phyloP scores from a whole-genome alignment of 2,113 vertebrate species.

The Lathamus discolor region DNA sequence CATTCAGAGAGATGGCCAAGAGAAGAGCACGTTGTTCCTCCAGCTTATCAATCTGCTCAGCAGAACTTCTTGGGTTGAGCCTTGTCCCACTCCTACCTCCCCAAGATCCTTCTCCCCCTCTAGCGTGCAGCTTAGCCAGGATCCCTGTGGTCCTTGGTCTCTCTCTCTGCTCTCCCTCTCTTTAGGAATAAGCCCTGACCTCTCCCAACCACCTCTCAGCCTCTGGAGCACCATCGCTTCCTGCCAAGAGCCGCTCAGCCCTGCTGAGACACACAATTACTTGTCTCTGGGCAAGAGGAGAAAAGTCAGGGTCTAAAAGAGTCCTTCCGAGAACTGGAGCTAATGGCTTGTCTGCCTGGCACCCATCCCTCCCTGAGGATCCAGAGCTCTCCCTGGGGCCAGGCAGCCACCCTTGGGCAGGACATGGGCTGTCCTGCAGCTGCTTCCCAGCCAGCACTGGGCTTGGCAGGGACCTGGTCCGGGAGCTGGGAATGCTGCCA shows the following conservation, averaged over 20 bases:
- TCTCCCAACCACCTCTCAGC: conserved; percentile 14
- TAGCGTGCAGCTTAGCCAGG: not conserved
- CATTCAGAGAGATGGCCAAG: not conserved
- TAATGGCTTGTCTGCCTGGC: conserved; percentile 49
- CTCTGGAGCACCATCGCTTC: not conserved
- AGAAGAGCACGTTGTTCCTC: not conserved
- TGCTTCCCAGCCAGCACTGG: not conserved
- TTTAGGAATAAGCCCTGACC: conserved; percentile 6
- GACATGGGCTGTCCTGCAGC: not conserved
- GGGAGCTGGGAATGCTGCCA: not conserved
- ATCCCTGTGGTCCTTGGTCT: not conserved
- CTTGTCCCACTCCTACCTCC: not conserved
- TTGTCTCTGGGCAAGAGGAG: conserved; percentile 46
- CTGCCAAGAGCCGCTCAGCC: conserved; percentile 42
- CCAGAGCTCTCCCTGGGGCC: not conserved
- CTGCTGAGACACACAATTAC: conserved; percentile 30
- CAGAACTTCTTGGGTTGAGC: not conserved
- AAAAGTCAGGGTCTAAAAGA: conserved; percentile 50
- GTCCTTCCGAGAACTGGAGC: conserved; percentile 26
- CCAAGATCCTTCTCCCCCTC: not conserved
- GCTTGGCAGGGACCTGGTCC: accelerated
- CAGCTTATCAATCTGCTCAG: not conserved
- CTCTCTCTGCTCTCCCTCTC: not conserved
- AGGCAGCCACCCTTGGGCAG: not conserved
- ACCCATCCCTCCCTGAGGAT: not conserved